Conservation (phyloP, 2,797 vertebrate genomes). For the Petrocephalus schoutedeni region DNA sequence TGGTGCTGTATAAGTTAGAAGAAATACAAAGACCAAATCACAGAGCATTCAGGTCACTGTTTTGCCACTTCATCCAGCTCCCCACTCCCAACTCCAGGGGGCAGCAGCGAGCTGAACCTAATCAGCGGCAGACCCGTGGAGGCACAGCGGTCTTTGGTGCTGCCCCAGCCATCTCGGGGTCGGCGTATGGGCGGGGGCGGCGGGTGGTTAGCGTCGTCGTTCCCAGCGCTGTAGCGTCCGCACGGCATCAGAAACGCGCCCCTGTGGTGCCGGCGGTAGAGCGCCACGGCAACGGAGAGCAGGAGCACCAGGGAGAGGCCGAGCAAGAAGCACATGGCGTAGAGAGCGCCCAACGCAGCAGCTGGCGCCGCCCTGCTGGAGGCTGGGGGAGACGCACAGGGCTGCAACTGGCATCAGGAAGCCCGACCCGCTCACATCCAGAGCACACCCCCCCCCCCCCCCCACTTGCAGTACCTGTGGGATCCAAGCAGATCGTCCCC, state of each 20-base stretch:
- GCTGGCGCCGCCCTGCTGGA: slow-evolving; percentile 24
- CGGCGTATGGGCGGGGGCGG: slow-evolving; percentile 44
- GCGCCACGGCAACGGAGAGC: slow-evolving; percentile 35
- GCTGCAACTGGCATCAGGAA: background rate
- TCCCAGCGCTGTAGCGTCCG: slow-evolving; percentile 16
- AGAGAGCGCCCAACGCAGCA: slow-evolving; percentile 48
- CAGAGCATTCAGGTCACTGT: slow-evolving; percentile 24
- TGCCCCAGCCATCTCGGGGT: slow-evolving; percentile 42
- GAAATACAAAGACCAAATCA: no score
- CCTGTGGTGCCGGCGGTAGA: slow-evolving; percentile 54
- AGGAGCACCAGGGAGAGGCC: slow-evolving; percentile 49
- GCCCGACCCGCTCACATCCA: background rate
- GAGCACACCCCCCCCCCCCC: background rate
- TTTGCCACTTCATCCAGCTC: slow-evolving; percentile 34
- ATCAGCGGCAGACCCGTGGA: slow-evolving; percentile 54
- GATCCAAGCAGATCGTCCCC: slow-evolving; percentile 47
- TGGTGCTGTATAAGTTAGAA: background rate
- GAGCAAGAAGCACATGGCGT: slow-evolving; percentile 62
- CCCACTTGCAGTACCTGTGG: slow-evolving; percentile 39
- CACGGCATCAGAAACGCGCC: slow-evolving; percentile 54
- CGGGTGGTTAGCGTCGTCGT: slow-evolving; percentile 1
- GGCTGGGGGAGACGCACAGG: background rate
- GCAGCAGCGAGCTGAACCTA: slow-evolving; percentile 52
- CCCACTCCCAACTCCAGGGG: slow-evolving; percentile 25
- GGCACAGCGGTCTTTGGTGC: slow-evolving; percentile 36